Conservation (phyloP, 1,140 invertebrate species). For the Euura lappo region DNA sequence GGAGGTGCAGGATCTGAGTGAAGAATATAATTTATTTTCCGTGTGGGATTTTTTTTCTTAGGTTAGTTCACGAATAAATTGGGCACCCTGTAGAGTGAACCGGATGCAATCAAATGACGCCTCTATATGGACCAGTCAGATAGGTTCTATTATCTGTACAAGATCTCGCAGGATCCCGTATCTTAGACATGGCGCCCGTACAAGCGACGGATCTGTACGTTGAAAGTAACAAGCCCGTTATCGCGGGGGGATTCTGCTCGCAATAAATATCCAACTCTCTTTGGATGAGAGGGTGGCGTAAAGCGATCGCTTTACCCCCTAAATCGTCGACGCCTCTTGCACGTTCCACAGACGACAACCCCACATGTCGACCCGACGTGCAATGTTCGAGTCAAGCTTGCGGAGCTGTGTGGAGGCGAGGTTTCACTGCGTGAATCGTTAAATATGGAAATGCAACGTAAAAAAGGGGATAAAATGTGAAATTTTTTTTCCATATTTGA, state of each 20-base stretch:
- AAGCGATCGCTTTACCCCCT: slow-evolving; percentile 1
- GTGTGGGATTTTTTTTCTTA: background rate
- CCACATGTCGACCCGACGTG: background rate
- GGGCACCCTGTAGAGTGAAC: background rate
- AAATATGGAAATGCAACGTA: background rate
- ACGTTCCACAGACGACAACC: background rate
- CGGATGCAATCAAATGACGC: background rate
- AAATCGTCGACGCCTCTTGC: background rate
- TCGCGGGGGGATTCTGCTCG: background rate
- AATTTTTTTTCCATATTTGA: no score
- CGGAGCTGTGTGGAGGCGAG: background rate
- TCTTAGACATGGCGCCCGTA: slow-evolving; percentile 2
- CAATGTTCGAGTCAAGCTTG: background rate
- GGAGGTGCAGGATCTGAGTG: background rate
- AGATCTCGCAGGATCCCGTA: slow-evolving; percentile 3
- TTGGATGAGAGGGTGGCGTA: background rate
- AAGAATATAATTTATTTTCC: background rate
- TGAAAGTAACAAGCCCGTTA: slow-evolving; percentile 3
- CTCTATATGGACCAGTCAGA: background rate
- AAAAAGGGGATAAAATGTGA: no score
- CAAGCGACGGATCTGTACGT: slow-evolving; percentile 1
- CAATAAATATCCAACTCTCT: background rate
- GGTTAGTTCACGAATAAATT: background rate
- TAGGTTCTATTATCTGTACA: slow-evolving; percentile 2
- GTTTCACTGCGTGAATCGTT: slow-evolving; percentile 1